phyloP scores from a whole-genome alignment of 2,888 invertebrate genomes.

The Meiosimyza decipiens region DNA sequence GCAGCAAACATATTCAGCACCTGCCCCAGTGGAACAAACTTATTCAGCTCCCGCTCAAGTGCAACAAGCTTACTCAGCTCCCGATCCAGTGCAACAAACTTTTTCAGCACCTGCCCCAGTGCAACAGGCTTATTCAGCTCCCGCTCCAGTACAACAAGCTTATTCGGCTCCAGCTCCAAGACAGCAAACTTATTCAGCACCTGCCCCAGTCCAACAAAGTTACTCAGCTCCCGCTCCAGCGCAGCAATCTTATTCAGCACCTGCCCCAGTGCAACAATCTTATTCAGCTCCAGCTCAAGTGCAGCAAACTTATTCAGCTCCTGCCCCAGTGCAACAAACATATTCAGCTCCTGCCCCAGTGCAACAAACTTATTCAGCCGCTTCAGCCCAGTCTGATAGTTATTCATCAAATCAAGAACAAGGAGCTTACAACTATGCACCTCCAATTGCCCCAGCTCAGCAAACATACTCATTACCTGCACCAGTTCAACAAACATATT shows the following conservation, averaged over 20 bases:
- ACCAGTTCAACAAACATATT: constrained; percentile 33
- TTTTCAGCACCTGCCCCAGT: constrained; percentile 10
- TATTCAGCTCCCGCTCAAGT: background rate
- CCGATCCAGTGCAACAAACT: background rate
- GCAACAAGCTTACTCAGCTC: constrained; percentile 3
- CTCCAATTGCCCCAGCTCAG: constrained; percentile 36
- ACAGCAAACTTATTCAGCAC: constrained; percentile 39
- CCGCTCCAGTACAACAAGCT: constrained; percentile 26
- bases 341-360: constrained; percentile 28
- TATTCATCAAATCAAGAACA: constrained; percentile 13
- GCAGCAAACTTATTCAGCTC: constrained; percentile 37
- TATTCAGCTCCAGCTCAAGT: constrained; percentile 21
- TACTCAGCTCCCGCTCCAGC: constrained; percentile 25
- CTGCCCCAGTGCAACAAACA: constrained; percentile 28
- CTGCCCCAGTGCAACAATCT: constrained; percentile 20
- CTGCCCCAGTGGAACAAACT: constrained; percentile 7
- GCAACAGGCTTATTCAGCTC: constrained; percentile 20
- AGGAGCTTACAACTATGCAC: constrained; percentile 2
- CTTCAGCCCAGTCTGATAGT: constrained; percentile 29
- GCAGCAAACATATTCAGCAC: constrained; percentile 18
- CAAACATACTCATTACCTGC: constrained; percentile 27
- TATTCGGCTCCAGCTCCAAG: constrained; percentile 35
- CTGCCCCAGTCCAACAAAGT: constrained; percentile 21
- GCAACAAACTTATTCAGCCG: constrained; percentile 10
- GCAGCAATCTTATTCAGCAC: constrained; percentile 20